Base-by-base conservation (phyloP, 2,888 invertebrate genomes). In the Idaea straminata region DNA sequence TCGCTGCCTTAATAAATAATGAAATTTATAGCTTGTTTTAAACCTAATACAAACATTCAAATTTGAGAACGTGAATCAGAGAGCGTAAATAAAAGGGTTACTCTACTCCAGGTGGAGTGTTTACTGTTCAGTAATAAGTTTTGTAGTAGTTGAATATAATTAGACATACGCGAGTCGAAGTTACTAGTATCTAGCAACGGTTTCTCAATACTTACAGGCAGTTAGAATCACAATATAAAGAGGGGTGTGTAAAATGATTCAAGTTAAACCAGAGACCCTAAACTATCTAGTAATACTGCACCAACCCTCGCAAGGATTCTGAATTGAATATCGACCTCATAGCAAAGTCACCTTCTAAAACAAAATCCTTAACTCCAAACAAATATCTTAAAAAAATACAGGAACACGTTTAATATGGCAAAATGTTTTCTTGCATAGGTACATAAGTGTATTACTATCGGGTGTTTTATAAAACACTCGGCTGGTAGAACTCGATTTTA, bases 1-100 rank as follows among this genome's bases (percentile, higher is more conserved):
- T 64, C 62, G 59, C 61, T 61, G 58, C 35, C 25, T 15, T 62
- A 66, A 64, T 68, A 68, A 68, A 68, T 64, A 57, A 66, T 13
- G 64, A 64, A 66, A 60, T 64, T 66, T 64, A 64, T 64, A 59
- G 64, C 59, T 66, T 64, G 68, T 64, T 64, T 64, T 47, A 47
- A 47, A 47, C 47, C 47, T 47, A 47, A 13, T 47, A 47, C 7
- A 61, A 15, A 65, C 16, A 61, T 62, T 61, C 34, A n/a, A 61
- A 62, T 65, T 59, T 59, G 47, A 38, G 62, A 59, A 62, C 57
- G 64, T 64, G 62, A 66, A 61, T 59, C 63, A 62, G 35, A 61
- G 61, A 62, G 57, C 47, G 47, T 7, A 47, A 47, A 47, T 47
- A 47, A 47, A 47, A 47, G 47, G 47, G 47, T 36, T 36, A 1